Conservation (phyloP, 1,140 invertebrate species). For the Diorhabda elongata region DNA sequence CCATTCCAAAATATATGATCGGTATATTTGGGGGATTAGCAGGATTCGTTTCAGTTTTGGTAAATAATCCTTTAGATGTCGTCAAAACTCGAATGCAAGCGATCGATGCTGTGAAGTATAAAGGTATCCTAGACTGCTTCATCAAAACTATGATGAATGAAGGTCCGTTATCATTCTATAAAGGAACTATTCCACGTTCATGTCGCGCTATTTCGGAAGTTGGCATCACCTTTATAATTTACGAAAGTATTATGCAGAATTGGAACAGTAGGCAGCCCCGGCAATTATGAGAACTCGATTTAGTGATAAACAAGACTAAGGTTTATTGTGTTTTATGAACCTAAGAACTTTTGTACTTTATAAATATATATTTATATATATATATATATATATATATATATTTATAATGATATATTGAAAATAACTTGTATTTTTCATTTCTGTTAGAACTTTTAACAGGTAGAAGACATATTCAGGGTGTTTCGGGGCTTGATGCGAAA, state of each 20-base stretch:
- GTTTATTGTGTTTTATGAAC: no score
- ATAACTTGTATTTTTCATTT: no score
- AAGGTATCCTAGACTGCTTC: constrained; percentile 90
- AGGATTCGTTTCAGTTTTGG: constrained; percentile 94
- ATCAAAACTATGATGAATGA: constrained; percentile 89
- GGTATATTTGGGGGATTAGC: constrained; percentile 13
- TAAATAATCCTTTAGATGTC: constrained; percentile 97
- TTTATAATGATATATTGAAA: no score
- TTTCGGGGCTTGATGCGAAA: no score
- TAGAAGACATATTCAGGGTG: no score
- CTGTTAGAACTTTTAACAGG: no score
- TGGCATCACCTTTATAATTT: constrained; percentile 98
- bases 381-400: no score
- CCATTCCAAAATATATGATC: constrained; percentile 42
- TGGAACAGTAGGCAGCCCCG: no score
- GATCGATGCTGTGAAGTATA: constrained; percentile 92
- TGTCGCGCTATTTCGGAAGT: constrained; percentile 97
- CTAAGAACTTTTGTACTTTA: no score
- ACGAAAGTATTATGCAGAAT: constrained; percentile 81
- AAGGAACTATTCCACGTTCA: constrained; percentile 94
- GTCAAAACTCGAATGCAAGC: constrained; percentile 99
- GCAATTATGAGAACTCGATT: no score
- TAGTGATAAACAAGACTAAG: no score
- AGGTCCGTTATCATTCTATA: constrained; percentile 94
- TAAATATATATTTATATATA: no score